Percentiles rank a stretch among this genome's conserved stretches.
Evolutionary conservation across 2,113 vertebrate genomes (phyloP).

Genomic region (Phoxinus phoxinus): DNA sequence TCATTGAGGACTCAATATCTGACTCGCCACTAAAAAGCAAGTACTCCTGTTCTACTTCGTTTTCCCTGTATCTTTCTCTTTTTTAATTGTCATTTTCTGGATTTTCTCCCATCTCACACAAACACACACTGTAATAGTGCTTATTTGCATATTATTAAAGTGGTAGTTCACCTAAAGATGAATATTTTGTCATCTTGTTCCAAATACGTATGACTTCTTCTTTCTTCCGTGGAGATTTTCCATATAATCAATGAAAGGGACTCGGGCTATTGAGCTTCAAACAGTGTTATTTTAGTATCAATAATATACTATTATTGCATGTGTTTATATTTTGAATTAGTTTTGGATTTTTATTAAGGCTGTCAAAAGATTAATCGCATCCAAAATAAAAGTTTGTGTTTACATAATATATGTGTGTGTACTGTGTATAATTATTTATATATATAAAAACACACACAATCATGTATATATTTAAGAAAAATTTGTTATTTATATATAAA

Average conservation of each 20-base stretch:
- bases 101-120: neutral
- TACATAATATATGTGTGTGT: too few relatives aligned
- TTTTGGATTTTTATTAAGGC: neutral
- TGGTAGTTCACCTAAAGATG: neutral
- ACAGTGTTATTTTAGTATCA: neutral
- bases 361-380: too few relatives aligned
- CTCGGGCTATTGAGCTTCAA: neutral
- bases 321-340: neutral
- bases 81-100: neutral
- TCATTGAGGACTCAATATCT: slow-evolving; percentile 73
- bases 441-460: too few relatives aligned
- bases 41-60: slow-evolving; percentile 59
- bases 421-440: too few relatives aligned
- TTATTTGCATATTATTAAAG: slow-evolving; percentile 13
- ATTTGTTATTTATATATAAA: too few relatives aligned
- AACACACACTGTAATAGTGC: neutral
- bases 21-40: slow-evolving; percentile 76
- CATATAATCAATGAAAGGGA: neutral
- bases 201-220: neutral
- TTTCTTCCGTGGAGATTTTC: neutral
- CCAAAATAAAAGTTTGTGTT: too few relatives aligned
- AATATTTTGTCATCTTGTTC: neutral
- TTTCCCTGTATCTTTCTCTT: neutral
- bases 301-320: neutral
- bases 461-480: too few relatives aligned